These are phyloP conservation scores for Subacronicta megacephala DNA, from an alignment of 2,888 invertebrate genomes.

Conservation along the genomic window DNA sequence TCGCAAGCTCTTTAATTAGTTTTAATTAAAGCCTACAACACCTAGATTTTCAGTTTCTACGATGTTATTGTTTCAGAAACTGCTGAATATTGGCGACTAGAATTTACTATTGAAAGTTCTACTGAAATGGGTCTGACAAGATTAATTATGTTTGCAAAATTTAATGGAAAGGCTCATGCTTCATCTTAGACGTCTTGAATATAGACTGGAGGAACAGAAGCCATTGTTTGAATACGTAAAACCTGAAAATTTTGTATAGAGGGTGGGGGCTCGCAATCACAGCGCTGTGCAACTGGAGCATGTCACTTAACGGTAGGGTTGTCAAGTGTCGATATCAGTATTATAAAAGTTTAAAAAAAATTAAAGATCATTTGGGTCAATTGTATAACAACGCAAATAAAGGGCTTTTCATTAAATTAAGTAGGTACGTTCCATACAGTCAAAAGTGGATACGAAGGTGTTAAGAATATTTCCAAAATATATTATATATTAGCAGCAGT, in stretches of 20 bases:
- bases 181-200: conserved; percentile 14
- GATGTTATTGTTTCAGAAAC: conserved; percentile 19
- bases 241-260: conserved; percentile 65
- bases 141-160: conserved; percentile 37
- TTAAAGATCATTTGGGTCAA: too few relatives aligned
- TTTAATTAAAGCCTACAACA: conserved; percentile 8
- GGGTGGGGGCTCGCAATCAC: conserved; percentile 63
- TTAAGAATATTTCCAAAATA: too few relatives aligned
- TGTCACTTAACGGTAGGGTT: conserved; percentile 47
- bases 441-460: too few relatives aligned
- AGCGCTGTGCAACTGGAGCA: conserved; percentile 51
- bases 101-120: conserved; percentile 24
- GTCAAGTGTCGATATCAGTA: conserved; percentile 11
- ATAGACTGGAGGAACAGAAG: conserved; percentile 24
- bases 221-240: conserved; percentile 63
- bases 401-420: too few relatives aligned
- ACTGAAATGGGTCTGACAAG: conserved; percentile 27
- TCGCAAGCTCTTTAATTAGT: neutral
- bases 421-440: too few relatives aligned
- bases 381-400: too few relatives aligned
- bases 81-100: conserved; percentile 18
- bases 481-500: too few relatives aligned
- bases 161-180: conserved; percentile 17
- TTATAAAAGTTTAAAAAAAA: too few relatives aligned
- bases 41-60: conserved; percentile 2